Conservation (phyloP, 2,113 vertebrate species). For the Heterotis niloticus region DNA sequence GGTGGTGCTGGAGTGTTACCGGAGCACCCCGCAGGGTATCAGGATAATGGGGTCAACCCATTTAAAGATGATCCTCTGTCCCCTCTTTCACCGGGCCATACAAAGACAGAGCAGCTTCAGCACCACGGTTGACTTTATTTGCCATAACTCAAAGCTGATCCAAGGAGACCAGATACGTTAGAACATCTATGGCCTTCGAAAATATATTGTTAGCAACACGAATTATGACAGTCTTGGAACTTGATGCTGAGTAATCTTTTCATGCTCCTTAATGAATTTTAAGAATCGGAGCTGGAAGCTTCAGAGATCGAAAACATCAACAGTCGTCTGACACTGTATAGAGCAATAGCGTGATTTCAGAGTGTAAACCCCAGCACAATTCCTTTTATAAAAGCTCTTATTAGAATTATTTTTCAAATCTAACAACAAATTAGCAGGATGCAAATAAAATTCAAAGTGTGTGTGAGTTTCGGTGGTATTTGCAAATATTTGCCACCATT, state of each 20-base stretch:
- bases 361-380: too few species aligned
- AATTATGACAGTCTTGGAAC: neutral
- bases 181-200: neutral
- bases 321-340: too few species aligned
- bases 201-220: neutral
- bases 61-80: too few species aligned
- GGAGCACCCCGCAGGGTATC: too few species aligned
- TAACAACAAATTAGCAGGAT: neutral
- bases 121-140: neutral
- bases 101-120: neutral
- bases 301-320: neutral
- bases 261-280: neutral
- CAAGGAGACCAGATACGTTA: too few species aligned
- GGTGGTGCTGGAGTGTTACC: neutral
- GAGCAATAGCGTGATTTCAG: too few species aligned
- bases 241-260: neutral
- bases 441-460: slow-evolving; percentile 4
- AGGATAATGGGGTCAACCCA: too few species aligned
- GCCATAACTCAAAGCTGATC: neutral
- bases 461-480: neutral
- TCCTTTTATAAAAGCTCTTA: too few species aligned
- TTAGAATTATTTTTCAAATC: slow-evolving; percentile 8
- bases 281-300: neutral
- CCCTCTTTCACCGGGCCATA: too few species aligned
- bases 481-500: neutral